Conservation (phyloP, 2,113 vertebrate genomes). For the Chloebia gouldiae region DNA sequence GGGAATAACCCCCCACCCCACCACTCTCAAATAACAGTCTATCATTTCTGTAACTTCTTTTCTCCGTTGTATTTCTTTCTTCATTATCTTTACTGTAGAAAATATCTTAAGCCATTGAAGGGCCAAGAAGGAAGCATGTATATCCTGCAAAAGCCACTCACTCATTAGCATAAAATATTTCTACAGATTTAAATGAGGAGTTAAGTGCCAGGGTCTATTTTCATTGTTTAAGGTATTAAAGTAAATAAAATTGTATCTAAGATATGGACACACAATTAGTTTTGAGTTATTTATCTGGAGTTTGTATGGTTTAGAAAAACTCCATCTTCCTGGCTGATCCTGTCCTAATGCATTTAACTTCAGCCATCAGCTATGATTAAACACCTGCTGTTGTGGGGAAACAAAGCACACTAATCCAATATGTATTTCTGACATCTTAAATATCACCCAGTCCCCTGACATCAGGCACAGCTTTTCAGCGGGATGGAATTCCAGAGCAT, state of each 20-base stretch:
- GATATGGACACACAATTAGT: conserved; percentile 82
- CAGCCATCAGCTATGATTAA: conserved; percentile 99
- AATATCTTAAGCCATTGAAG: conserved; percentile 23
- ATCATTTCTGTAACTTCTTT: neutral
- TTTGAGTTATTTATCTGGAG: conserved; percentile 85
- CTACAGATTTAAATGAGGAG: conserved; percentile 67
- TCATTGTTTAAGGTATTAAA: conserved; percentile 80
- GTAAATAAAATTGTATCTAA: conserved; percentile 83
- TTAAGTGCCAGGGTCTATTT: conserved; percentile 75
- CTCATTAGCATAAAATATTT: conserved; percentile 70
- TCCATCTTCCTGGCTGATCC: conserved; percentile 89
- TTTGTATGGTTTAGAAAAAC: conserved; percentile 88
- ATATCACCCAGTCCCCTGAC: conserved; percentile 99
- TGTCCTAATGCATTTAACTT: conserved; percentile 99
- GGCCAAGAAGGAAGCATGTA: conserved; percentile 39
- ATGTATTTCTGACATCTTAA: conserved; percentile 99
- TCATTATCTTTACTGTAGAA: neutral
- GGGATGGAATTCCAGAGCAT: conserved; percentile 99
- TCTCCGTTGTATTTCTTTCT: conserved; percentile 21
- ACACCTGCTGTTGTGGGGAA: conserved; percentile 99
- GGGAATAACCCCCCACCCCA: neutral
- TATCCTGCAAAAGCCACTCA: conserved; percentile 57
- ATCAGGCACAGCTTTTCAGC: conserved; percentile 93
- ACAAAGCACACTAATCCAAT: conserved; percentile 99
- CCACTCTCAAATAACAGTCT: neutral